A percentile compares a stretch with the other conserved stretches of the same genome.
Evolutionary conservation across 64 coral and sea anemone genomes (phyloP).

Genomic region (Porites australiensis): DNA sequence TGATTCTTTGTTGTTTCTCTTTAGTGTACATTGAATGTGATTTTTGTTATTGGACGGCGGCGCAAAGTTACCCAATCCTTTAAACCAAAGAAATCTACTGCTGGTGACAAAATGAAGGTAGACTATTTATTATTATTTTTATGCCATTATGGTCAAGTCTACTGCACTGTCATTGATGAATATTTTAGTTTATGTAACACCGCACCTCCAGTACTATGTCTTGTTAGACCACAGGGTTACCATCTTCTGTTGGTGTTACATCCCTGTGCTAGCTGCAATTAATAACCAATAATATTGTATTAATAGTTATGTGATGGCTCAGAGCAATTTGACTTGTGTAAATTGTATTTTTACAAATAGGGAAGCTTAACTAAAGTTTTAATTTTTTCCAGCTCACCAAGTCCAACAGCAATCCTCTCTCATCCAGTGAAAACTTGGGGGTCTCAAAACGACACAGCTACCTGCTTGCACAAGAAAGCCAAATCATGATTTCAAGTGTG

Average conservation of each 20-base stretch:
- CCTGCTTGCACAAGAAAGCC: conserved; percentile 17
- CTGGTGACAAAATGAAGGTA: conserved; percentile 79
- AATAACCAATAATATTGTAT: too few species aligned
- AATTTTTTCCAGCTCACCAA: not conserved
- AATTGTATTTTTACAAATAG: too few species aligned
- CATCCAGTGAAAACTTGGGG: not conserved
- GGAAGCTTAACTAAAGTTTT: not conserved
- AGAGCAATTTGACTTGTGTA: too few species aligned
- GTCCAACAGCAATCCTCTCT: conserved; percentile 36
- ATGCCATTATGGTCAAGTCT: too few species aligned
- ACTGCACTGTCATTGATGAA: too few species aligned
- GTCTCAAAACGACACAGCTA: not conserved
- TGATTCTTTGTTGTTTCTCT: not conserved
- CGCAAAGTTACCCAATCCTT: conserved; percentile 72
- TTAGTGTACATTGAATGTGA: conserved; percentile 84
- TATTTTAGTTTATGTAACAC: too few species aligned
- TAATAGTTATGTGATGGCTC: too few species aligned
- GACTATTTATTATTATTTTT: not conserved
- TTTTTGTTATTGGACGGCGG: conserved; percentile 71
- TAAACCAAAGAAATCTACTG: conserved; percentile 43
- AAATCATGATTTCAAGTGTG: not conserved
- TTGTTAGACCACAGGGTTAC: too few species aligned
- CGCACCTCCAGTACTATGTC: too few species aligned
- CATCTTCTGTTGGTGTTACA: too few species aligned
- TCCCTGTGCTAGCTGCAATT: too few species aligned